Percentiles rank a stretch among this genome's conserved stretches.
These are phyloP conservation scores for Corythaeola cristata DNA, from an alignment of 2,113 vertebrate species.

Conservation along the genomic window DNA sequence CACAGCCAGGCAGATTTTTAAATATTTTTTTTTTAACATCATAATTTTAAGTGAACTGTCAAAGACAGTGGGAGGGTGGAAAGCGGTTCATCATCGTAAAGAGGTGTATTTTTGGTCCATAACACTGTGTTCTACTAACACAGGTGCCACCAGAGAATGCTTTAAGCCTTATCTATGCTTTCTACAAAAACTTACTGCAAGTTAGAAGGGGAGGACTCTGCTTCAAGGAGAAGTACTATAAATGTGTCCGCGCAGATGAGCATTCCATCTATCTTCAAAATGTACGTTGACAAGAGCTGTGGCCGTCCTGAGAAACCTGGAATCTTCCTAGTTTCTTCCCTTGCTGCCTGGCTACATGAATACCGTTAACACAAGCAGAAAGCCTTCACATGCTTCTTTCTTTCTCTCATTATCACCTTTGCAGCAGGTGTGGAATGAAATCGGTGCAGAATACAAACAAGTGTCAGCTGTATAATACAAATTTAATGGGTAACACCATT, in stretches of 20 bases:
- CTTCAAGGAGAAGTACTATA: constrained; percentile 72
- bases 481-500: neutral
- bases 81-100: neutral
- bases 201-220: constrained; percentile 70
- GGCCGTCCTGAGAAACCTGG: neutral
- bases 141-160: constrained; percentile 66
- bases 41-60: neutral
- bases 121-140: neutral
- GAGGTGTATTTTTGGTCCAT: neutral
- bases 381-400: neutral
- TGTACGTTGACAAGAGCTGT: constrained; percentile 47
- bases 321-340: neutral
- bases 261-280: constrained; percentile 76
- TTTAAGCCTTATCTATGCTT: constrained; percentile 63
- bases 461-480: neutral
- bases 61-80: neutral
- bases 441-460: neutral
- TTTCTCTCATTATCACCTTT: neutral
- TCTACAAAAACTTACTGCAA: constrained; percentile 64
- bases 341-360: neutral
- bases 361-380: neutral
- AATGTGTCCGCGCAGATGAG: constrained; percentile 74
- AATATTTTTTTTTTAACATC: neutral
- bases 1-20: neutral
- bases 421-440: neutral